Percentiles rank a stretch among this genome's conserved stretches.
Conservation (phyloP, 2,113 vertebrate genomes). For the Psammodynastes pulverulentus region DNA sequence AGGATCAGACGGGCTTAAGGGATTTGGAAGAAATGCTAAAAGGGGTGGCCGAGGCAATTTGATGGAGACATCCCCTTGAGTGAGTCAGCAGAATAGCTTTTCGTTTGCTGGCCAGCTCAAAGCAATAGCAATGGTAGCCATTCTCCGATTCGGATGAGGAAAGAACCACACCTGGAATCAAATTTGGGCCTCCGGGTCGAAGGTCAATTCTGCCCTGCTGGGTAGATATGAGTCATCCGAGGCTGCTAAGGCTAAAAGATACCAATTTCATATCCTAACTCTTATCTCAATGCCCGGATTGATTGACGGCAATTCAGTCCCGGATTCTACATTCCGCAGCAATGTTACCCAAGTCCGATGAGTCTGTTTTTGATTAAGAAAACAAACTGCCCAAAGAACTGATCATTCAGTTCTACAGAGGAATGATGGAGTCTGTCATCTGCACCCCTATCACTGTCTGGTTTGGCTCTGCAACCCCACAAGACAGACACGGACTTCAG, state of each 20-base stretch:
- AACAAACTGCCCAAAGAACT: no score
- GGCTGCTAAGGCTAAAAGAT: neutral
- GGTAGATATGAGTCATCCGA: neutral
- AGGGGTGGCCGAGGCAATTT: neutral
- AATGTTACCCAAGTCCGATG: neutral
- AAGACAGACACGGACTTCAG: no score
- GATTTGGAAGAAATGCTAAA: neutral
- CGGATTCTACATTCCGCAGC: neutral
- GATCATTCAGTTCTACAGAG: no score
- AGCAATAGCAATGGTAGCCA: no score
- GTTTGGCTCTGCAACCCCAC: no score
- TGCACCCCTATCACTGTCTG: no score
- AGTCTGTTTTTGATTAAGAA: neutral
- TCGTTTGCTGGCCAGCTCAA: neutral
- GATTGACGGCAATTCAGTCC: neutral
- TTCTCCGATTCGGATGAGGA: neutral
- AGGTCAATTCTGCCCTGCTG: neutral
- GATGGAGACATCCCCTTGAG: no score
- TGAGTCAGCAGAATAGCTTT: neutral
- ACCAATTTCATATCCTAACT: neutral
- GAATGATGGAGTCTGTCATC: no score
- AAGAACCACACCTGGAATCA: neutral
- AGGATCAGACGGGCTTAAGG: neutral
- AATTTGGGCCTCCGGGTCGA: neutral
- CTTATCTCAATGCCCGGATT: neutral